phyloP scores from a whole-genome alignment of 2,797 vertebrate species.

The Acridotheres tristis region DNA sequence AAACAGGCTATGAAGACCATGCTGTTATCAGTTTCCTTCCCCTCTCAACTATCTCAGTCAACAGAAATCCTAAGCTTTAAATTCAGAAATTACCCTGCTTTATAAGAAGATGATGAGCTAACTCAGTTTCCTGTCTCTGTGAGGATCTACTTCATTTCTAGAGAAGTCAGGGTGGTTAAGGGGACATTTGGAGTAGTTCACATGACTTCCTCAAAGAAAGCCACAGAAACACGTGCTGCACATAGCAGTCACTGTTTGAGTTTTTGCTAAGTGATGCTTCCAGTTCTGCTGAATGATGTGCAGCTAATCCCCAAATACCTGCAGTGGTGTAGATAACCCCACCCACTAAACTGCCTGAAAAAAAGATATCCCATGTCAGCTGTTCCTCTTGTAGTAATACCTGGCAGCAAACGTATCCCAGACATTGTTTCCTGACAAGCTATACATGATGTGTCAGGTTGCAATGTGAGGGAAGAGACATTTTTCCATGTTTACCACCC shows the following conservation, averaged over 20 bases:
- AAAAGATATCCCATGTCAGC: neutral
- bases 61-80: neutral
- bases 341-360: neutral
- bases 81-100: neutral
- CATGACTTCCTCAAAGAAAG: neutral
- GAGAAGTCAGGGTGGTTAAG: neutral
- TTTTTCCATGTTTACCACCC: constrained; percentile 25
- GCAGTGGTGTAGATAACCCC: neutral
- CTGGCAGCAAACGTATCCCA: constrained; percentile 25
- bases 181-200: neutral
- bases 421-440: constrained; percentile 30
- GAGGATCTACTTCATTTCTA: neutral
- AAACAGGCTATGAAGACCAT: neutral
- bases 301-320: constrained; percentile 40
- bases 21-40: neutral
- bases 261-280: constrained; percentile 15
- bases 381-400: neutral
- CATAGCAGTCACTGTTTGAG: neutral
- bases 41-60: neutral
- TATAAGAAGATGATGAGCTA: neutral
- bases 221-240: neutral
- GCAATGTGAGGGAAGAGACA: neutral
- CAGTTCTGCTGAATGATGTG: neutral
- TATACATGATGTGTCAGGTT: neutral
- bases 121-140: neutral